phyloP scores from a whole-genome alignment of 2,113 vertebrate genomes.

The Cepphus grylle region DNA sequence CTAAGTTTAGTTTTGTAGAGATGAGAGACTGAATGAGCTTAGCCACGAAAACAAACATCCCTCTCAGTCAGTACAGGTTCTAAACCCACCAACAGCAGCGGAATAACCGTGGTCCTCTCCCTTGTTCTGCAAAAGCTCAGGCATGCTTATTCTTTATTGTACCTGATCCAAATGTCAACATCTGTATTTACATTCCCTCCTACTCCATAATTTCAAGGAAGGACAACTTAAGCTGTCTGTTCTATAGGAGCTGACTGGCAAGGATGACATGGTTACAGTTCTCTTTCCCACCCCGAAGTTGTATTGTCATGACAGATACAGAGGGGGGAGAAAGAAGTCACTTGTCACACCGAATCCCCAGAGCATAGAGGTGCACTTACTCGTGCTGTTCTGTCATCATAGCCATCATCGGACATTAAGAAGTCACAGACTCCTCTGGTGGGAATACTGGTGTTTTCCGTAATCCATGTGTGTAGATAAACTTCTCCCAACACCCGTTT shows the following conservation, averaged over 20 bases:
- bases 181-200: background rate
- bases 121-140: background rate
- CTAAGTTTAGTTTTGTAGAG: background rate
- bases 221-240: background rate
- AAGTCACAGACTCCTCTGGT: slow-evolving; percentile 91
- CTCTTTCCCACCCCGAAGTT: background rate
- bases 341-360: background rate
- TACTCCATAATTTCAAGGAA: background rate
- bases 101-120: background rate
- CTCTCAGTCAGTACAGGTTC: background rate
- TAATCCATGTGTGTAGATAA: slow-evolving; percentile 90
- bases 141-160: background rate
- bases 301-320: background rate
- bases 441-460: slow-evolving; percentile 91
- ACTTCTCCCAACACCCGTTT: slow-evolving; percentile 94
- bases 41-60: background rate
- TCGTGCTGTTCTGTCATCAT: slow-evolving; percentile 86
- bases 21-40: background rate
- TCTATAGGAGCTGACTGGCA: background rate
- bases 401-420: slow-evolving; percentile 79
- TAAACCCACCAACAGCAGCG: background rate
- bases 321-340: background rate
- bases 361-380: slow-evolving; percentile 73
- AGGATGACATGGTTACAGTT: background rate
- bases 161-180: background rate